A percentile compares a stretch with the other conserved stretches of the same genome.
Conservation (phyloP, 2,113 vertebrate species). For the Caranx ignobilis region DNA sequence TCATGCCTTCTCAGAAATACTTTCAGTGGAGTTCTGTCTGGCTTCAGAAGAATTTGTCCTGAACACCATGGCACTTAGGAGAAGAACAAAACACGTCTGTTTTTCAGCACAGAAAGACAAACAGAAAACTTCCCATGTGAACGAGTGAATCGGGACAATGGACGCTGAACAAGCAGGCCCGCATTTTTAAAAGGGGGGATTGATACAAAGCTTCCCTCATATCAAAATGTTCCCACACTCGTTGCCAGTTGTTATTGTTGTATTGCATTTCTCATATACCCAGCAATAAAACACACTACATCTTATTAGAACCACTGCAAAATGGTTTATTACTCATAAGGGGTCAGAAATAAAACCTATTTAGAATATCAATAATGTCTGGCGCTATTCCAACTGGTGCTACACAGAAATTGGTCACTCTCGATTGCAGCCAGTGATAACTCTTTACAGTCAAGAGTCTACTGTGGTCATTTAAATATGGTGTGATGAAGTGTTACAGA, state of each 20-base stretch:
- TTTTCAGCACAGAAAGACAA: constrained; percentile 34
- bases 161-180: constrained; percentile 27
- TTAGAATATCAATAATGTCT: constrained; percentile 38
- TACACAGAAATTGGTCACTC: constrained; percentile 3
- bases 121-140: constrained; percentile 54
- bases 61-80: constrained; percentile 7
- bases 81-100: constrained; percentile 42
- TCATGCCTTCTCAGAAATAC: constrained; percentile 16
- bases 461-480: background rate
- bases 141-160: constrained; percentile 33
- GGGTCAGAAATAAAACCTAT: constrained; percentile 51
- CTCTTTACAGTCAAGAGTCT: background rate
- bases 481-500: background rate
- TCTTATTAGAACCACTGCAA: constrained; percentile 15
- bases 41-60: constrained; percentile 27
- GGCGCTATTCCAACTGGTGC: background rate
- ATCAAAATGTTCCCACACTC: constrained; percentile 43
- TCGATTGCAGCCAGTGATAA: constrained; percentile 7
- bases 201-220: constrained; percentile 52
- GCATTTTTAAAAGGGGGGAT: constrained; percentile 19
- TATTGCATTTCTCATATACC: constrained; percentile 46
- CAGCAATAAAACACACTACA: constrained; percentile 25
- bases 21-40: constrained; percentile 12
- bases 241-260: constrained; percentile 37
- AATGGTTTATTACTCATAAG: constrained; percentile 12